Conservation (phyloP, 2,888 invertebrate genomes). For the Drosophila recens region DNA sequence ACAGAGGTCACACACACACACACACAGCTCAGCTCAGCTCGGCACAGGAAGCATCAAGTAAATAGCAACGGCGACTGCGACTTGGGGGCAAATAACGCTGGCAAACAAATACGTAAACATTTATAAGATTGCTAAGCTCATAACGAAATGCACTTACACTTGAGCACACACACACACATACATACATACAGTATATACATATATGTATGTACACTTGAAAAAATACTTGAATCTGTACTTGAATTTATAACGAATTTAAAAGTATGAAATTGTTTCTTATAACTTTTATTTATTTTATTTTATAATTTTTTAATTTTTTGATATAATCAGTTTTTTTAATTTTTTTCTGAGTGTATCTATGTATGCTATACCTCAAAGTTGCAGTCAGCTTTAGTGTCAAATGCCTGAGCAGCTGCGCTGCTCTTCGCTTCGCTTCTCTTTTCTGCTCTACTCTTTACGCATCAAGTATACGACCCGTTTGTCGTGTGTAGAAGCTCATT, state of each 20-base stretch:
- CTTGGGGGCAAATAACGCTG: constrained; percentile 59
- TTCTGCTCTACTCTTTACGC: constrained; percentile 6
- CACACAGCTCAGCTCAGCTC: constrained; percentile 11
- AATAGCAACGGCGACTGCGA: constrained; percentile 64
- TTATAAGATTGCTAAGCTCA: constrained; percentile 80
- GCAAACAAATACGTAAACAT: constrained; percentile 79
- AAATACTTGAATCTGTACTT: too few relatives aligned
- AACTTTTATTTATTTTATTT: too few relatives aligned
- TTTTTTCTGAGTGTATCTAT: background rate
- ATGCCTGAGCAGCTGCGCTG: constrained; percentile 41
- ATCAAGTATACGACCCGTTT: constrained; percentile 39
- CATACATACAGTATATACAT: background rate
- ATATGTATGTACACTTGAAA: background rate
- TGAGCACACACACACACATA: constrained; percentile 30
- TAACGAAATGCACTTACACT: constrained; percentile 79
- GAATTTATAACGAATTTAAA: too few relatives aligned
- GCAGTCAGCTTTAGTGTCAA: constrained; percentile 53
- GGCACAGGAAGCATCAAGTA: constrained; percentile 69
- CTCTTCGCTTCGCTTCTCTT: background rate
- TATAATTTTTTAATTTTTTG: too few relatives aligned
- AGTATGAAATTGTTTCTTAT: too few relatives aligned
- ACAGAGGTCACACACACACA: constrained; percentile 56
- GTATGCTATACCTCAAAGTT: constrained; percentile 44
- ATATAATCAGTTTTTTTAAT: too few relatives aligned
- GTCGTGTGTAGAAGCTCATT: constrained; percentile 43